Base-by-base conservation (phyloP, 2,888 invertebrate genomes). In the Mystacides longicornis region DNA sequence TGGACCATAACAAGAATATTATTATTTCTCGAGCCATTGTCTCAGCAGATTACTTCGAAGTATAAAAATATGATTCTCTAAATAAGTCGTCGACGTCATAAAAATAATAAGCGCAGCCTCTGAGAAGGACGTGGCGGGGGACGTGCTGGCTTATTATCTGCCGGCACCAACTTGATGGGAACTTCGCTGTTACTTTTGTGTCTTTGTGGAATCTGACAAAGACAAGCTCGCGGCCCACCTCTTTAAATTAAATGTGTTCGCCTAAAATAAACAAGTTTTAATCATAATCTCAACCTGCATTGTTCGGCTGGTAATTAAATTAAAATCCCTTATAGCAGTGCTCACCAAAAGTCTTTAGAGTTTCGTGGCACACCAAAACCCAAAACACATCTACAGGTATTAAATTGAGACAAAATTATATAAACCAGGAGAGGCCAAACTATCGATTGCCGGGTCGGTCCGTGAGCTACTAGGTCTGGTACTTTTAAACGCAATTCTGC, bases 301-400 rank as follows among this genome's bases (percentile, higher is more conserved):
- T 37, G 37, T 37, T 37, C 27, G 14, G n/a, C n/a, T 37, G 37
- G 37, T 37, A 37, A 37, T 37, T 37, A 37, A 37, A 37, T 37
- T 37, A 37, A 37, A 37, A 37, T 37, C 37, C 37, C 16, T 37
- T n/a, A n/a, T n/a, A n/a, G n/a, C n/a, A n/a, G n/a, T n/a, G n/a
- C n/a, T n/a, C n/a, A n/a, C n/a, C n/a, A n/a, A n/a, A n/a, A n/a
- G n/a, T n/a, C n/a, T n/a, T n/a, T n/a, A n/a, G n/a, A n/a, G n/a
- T n/a, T n/a, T n/a, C n/a, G n/a, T n/a, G n/a, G n/a, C n/a, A n/a
- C n/a, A n/a, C n/a, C n/a, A n/a, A n/a, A n/a, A n/a, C n/a, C n/a
- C n/a, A n/a, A n/a, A n/a, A n/a, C n/a, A n/a, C n/a, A n/a, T n/a
- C n/a, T n/a, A n/a, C n/a, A n/a, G n/a, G n/a, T n/a, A n/a, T n/a